phyloP scores from a whole-genome alignment of 2,113 vertebrate genomes.

The Dascyllus trimaculatus region DNA sequence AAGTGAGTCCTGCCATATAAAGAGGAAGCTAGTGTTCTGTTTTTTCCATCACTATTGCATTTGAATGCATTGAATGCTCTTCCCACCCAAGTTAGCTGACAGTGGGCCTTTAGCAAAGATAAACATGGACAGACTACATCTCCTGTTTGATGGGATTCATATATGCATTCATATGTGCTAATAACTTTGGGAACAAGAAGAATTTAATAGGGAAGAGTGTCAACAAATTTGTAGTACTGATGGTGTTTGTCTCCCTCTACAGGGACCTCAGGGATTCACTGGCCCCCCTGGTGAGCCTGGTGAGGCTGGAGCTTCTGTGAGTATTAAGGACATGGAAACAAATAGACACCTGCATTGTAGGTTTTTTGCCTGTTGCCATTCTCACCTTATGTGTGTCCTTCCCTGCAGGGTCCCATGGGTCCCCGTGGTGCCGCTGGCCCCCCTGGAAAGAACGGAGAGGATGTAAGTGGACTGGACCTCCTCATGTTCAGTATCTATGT shows the following conservation, averaged over 20 bases:
- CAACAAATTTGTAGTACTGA: constrained; percentile 4
- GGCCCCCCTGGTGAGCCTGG: constrained; percentile 97
- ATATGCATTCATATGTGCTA: no score
- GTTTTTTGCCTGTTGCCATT: not conserved
- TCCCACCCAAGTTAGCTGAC: not conserved
- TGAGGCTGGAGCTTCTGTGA: constrained; percentile 94
- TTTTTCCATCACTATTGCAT: not conserved
- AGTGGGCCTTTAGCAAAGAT: no score
- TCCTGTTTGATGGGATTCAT: not conserved
- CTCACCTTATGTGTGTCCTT: constrained; percentile 31
- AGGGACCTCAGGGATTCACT: constrained; percentile 99
- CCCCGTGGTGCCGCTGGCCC: constrained; percentile 93
- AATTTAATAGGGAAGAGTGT: not conserved
- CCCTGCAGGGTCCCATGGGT: constrained; percentile 93
- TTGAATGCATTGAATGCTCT: not conserved
- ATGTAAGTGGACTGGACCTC: constrained; percentile 84
- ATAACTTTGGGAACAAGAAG: no score
- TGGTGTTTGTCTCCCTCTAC: constrained; percentile 36
- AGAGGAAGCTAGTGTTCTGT: not conserved
- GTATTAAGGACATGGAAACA: constrained; percentile 71
- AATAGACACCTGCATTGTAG: not conserved
- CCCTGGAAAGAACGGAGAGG: constrained; percentile 98
- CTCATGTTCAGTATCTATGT: not conserved
- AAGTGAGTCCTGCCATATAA: not conserved
- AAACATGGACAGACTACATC: no score